Base-by-base conservation (phyloP, 2,113 vertebrate genomes). In the Malurus cyaneus region DNA sequence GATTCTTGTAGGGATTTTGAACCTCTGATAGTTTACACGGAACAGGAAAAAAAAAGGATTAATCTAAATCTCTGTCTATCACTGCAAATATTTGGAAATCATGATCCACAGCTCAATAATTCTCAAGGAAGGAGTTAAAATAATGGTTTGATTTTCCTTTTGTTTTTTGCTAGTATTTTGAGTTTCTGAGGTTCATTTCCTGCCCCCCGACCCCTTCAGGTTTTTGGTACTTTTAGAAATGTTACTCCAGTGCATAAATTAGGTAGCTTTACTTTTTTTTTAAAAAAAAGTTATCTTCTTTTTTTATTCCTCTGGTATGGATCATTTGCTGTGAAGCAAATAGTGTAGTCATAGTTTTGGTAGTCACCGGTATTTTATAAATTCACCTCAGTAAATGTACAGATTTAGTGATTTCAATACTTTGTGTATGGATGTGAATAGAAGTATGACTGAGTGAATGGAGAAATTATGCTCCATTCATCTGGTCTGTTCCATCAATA, bases 131-230 rank as follows among this genome's bases (percentile, higher is more conserved):
- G 3, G 8, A 49, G 17, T 61, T 46, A 61, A 80, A 60, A 86
- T 18, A 1, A 34, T 34, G 2, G 2, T 52, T 72, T 73, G 39
- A 32, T 42, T 34, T 49, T 3, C 17, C 8, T 32, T 42, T 60
- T 66, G 11, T 26, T 26, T 47, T 16, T 50, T 34, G 13, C 4
- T 8, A 10, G 2, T 67, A 54, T 56, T 77, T 49, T 69, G 28
- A 49, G 46, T 70, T 92, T 49, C 25, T 60, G 6, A 80, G 49
- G 8, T 36, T 64, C 0, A 9, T 50, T 65, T 78, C 20, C 24
- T 47, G 0, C 20, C 24, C 5, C 14, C 12, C 5, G 1, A 0
- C 2, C 15, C 6, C 5, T 21, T 47, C 14, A 42, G 21, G 1
- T 44, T 74, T 53, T 77, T 23, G 3, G 4, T 77, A 21, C 14